These are phyloP conservation scores for Eubucco bourcierii DNA, from an alignment of 2,113 vertebrate species.

Conservation along the genomic window DNA sequence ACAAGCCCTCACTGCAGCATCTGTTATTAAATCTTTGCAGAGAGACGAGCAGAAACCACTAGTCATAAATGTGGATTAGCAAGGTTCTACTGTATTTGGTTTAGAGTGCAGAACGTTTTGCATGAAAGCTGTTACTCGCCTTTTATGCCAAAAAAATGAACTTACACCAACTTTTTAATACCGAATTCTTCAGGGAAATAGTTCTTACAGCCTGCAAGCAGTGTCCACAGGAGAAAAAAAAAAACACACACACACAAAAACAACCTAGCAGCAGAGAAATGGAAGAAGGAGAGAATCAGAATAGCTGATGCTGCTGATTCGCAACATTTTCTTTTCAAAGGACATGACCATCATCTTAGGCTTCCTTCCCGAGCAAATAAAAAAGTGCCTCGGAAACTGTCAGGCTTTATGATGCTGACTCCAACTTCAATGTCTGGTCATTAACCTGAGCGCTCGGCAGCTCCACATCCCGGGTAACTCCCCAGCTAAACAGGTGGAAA, in stretches of 20 bases:
- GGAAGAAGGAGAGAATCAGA: not conserved
- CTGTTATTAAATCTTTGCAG: conserved; percentile 63
- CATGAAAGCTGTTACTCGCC: conserved; percentile 11
- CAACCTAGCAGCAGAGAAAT: not conserved
- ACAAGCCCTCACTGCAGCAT: conserved; percentile 43
- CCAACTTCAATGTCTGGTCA: not conserved
- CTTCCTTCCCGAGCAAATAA: not conserved
- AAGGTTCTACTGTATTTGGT: not conserved
- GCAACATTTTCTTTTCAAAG: not conserved
- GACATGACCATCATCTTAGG: not conserved
- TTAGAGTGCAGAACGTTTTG: not conserved
- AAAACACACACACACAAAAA: too few species aligned
- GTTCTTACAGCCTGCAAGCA: not conserved
- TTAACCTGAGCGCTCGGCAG: not conserved
- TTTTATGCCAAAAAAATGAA: not conserved
- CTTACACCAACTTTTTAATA: conserved; percentile 32
- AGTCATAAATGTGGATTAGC: conserved; percentile 49
- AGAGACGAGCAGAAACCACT: conserved; percentile 23
- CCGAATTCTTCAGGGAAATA: not conserved
- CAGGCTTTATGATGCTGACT: not conserved
- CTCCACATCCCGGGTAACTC: not conserved
- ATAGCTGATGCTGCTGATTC: not conserved
- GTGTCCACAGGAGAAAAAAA: not conserved
- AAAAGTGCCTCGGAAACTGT: not conserved
- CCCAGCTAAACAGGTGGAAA: not conserved